Conservation (phyloP, 2,113 vertebrate genomes). For the Lepus europaeus region DNA sequence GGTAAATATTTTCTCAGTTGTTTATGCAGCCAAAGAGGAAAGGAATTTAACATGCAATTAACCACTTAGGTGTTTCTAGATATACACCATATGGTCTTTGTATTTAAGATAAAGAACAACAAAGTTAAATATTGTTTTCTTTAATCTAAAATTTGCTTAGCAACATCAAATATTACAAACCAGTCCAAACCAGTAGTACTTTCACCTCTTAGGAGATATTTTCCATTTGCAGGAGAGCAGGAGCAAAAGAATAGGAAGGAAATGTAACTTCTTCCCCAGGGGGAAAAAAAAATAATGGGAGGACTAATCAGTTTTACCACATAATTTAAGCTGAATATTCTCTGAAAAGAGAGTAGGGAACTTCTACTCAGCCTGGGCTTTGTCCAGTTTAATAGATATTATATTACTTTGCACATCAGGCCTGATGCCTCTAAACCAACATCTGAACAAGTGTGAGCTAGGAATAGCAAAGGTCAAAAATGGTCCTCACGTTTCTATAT, state of each 20-base stretch:
- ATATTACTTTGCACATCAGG: not conserved
- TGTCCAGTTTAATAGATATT: not conserved
- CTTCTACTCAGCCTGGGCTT: not conserved
- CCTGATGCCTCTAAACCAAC: not conserved
- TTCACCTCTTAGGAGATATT: not conserved
- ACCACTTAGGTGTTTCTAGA: constrained; percentile 89
- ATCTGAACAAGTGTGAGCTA: not conserved
- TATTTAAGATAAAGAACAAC: constrained; percentile 76
- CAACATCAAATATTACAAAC: constrained; percentile 31
- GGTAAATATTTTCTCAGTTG: constrained; percentile 90
- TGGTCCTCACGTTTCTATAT: not conserved
- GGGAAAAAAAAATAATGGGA: not conserved
- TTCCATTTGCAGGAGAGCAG: not conserved
- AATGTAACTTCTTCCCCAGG: not conserved
- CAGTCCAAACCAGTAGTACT: not conserved
- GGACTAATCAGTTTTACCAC: not conserved
- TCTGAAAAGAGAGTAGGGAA: not conserved
- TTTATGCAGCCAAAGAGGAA: constrained; percentile 89
- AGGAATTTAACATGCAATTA: constrained; percentile 91
- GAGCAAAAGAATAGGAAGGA: not conserved
- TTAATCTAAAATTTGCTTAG: constrained; percentile 74
- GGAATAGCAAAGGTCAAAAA: not conserved
- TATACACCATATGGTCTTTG: constrained; percentile 86
- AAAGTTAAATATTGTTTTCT: constrained; percentile 71
- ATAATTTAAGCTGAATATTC: not conserved